phyloP scores from a whole-genome alignment of 2,113 vertebrate species.

The Bubo bubo region DNA sequence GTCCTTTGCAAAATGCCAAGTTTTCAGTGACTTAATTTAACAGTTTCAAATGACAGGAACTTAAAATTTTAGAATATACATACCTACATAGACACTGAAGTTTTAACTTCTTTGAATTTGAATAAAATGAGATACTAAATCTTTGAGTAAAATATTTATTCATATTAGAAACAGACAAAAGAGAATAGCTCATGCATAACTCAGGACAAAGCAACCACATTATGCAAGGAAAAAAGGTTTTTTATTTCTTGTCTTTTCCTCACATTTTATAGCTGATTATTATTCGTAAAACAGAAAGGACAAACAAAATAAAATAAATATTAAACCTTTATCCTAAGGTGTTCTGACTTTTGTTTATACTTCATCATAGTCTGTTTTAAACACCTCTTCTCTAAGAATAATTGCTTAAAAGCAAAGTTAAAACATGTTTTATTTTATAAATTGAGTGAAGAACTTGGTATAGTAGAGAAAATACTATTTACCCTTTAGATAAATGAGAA shows the following conservation, averaged over 20 bases:
- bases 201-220: neutral
- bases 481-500: neutral
- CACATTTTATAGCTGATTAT: neutral
- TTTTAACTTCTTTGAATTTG: slow-evolving; percentile 15
- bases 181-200: slow-evolving; percentile 6
- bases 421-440: neutral
- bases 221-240: neutral
- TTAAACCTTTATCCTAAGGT: neutral
- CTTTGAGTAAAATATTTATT: slow-evolving; percentile 28
- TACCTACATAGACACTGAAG: neutral
- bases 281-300: slow-evolving; percentile 23
- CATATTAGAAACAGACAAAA: slow-evolving; percentile 11
- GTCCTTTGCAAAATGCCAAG: neutral
- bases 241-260: neutral
- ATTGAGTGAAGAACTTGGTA: neutral
- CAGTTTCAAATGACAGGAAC: neutral
- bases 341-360: neutral
- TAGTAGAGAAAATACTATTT: neutral
- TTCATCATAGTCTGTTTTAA: neutral
- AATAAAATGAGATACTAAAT: slow-evolving; percentile 34
- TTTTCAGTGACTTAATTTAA: slow-evolving; percentile 4
- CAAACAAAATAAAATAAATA: slow-evolving; percentile 34
- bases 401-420: neutral
- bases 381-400: neutral
- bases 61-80: neutral